These are phyloP conservation scores for Carcharodon carcharias DNA, from an alignment of 2,797 vertebrate genomes.

Conservation along the genomic window DNA sequence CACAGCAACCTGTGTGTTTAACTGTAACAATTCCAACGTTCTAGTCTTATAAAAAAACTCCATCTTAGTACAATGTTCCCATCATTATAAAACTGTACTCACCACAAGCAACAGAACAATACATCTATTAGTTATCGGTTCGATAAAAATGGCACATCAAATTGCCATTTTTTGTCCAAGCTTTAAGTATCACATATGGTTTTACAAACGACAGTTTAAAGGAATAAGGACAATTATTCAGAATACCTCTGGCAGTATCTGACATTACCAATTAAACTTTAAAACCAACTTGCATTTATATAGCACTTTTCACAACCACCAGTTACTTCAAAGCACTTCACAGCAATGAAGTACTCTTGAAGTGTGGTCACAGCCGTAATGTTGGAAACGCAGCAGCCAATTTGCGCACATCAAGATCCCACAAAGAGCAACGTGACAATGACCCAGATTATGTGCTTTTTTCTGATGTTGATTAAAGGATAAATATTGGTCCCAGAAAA, in stretches of 20 bases:
- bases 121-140: neutral
- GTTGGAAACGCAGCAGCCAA: no score
- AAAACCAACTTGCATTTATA: neutral
- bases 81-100: neutral
- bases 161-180: neutral
- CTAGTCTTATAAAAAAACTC: neutral
- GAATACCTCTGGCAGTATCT: neutral
- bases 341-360: no score
- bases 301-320: neutral
- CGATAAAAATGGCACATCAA: neutral
- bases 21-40: neutral
- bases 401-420: no score
- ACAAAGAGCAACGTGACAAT: neutral
- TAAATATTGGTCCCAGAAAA: neutral
- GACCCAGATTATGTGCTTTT: neutral
- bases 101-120: neutral
- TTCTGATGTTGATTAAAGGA: no score
- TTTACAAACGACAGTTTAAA: neutral
- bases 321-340: neutral
- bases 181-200: neutral
- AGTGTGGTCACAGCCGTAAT: no score
- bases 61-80: neutral
- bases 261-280: neutral
- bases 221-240: no score
- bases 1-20: neutral